A percentile compares a stretch with the other conserved stretches of the same genome.
phyloP scores from a whole-genome alignment of 1,140 invertebrate genomes.

The Magallana angulata region DNA sequence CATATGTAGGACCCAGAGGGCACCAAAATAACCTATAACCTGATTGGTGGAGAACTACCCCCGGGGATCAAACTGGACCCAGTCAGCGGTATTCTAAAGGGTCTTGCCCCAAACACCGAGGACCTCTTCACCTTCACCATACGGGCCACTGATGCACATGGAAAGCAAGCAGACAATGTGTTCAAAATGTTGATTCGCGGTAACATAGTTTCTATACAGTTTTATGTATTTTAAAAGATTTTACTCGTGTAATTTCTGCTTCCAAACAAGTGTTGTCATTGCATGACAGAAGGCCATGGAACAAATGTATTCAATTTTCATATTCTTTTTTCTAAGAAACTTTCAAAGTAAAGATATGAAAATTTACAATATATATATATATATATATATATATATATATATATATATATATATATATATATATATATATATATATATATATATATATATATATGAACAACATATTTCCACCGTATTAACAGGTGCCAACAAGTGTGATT shows the following conservation, averaged over 20 bases:
- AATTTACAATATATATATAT: too few species aligned
- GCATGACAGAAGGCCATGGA: too few species aligned
- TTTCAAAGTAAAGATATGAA: too few species aligned
- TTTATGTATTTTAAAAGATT: too few species aligned
- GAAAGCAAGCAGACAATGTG: constrained; percentile 61
- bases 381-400: too few species aligned
- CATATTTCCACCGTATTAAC: neutral
- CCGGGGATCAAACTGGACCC: constrained; percentile 55
- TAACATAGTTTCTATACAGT: neutral
- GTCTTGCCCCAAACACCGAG: constrained; percentile 61
- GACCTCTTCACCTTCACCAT: constrained; percentile 60
- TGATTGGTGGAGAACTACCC: constrained; percentile 59
- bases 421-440: too few species aligned
- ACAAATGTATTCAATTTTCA: too few species aligned
- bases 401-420: too few species aligned
- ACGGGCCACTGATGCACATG: constrained; percentile 58
- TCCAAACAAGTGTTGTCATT: too few species aligned
- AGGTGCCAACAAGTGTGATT: constrained; percentile 48
- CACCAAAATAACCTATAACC: constrained; percentile 46
- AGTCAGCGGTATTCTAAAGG: constrained; percentile 49
- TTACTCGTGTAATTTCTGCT: too few species aligned
- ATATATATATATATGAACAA: too few species aligned
- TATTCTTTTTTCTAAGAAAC: too few species aligned
- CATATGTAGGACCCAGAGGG: constrained; percentile 62
- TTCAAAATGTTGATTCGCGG: constrained; percentile 60